A percentile compares a stretch with the other conserved stretches of the same genome.
phyloP scores from a whole-genome alignment of 2,888 invertebrate genomes.

The Ophion costatus region DNA sequence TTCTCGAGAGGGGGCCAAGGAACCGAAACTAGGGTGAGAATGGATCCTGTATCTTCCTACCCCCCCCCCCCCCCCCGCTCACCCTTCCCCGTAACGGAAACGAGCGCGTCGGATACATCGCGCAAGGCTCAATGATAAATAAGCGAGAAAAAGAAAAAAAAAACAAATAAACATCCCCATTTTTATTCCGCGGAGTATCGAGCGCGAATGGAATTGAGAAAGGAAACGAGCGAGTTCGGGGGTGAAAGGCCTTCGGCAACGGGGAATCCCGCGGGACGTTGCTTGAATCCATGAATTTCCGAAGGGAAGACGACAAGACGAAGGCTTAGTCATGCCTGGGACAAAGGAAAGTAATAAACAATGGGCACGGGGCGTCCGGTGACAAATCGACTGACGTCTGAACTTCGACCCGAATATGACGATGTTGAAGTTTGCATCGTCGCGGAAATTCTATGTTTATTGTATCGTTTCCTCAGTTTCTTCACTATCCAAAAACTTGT shows the following conservation, averaged over 20 bases:
- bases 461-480: no score
- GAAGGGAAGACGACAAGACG: slow-evolving; percentile 9
- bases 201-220: slow-evolving; percentile 16
- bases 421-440: no score
- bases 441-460: no score
- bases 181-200: slow-evolving; percentile 1
- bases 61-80: no score
- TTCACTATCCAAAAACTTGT: no score
- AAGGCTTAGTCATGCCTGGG: slow-evolving; percentile 37
- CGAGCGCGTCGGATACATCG: slow-evolving; percentile 17
- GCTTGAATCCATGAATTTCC: neutral
- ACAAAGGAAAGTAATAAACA: slow-evolving; percentile 22
- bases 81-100: slow-evolving; percentile 23
- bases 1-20: slow-evolving; percentile 6
- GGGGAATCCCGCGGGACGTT: slow-evolving; percentile 25
- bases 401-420: neutral
- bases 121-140: neutral
- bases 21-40: slow-evolving; percentile 5
- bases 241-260: slow-evolving; percentile 21
- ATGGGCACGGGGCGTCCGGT: neutral
- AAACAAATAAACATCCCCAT: neutral
- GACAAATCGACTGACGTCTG: neutral
- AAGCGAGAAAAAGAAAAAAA: slow-evolving; percentile 3
- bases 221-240: slow-evolving; percentile 26
- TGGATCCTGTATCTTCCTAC: slow-evolving; percentile 2